These are phyloP conservation scores for Octomys mimax DNA, from an alignment of 2,797 vertebrate genomes.

Conservation along the genomic window DNA sequence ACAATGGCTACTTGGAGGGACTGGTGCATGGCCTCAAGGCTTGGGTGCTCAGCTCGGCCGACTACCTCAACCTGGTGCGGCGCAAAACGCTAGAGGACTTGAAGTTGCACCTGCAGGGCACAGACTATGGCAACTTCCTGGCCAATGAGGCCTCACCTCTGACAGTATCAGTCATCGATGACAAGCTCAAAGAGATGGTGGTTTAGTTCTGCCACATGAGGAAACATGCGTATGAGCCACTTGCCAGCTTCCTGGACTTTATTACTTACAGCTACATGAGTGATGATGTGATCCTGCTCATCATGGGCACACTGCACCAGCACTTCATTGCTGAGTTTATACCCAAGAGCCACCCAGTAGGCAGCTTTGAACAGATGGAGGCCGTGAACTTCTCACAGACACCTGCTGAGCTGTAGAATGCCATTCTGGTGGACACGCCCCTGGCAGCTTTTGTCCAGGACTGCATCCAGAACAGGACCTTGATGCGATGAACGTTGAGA, in stretches of 20 bases:
- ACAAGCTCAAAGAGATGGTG: conserved; percentile 99
- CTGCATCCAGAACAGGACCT: conserved; percentile 99
- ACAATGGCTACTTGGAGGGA: conserved; percentile 98
- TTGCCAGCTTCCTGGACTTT: conserved; percentile 98
- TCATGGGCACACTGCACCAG: too few species aligned
- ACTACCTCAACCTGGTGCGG: conserved; percentile 98
- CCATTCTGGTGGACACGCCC: conserved; percentile 51
- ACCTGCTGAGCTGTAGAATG: too few species aligned
- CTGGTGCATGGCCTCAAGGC: conserved; percentile 97
- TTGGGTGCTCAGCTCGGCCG: conserved; percentile 95
- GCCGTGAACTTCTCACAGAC: too few species aligned
- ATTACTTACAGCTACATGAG: conserved; percentile 89
- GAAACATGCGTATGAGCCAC: conserved; percentile 98
- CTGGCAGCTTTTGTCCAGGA: conserved; percentile 99
- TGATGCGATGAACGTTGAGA: conserved; percentile 99
- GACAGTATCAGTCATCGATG: conserved; percentile 98
- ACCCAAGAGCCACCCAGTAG: too few species aligned
- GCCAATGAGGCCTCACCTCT: conserved; percentile 98
- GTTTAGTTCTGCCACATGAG: conserved; percentile 99
- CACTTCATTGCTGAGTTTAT: too few species aligned
- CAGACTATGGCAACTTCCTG: conserved; percentile 98
- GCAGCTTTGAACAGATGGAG: too few species aligned
- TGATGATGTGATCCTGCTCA: too few species aligned
- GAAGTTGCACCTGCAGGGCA: conserved; percentile 99
- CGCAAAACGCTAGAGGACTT: conserved; percentile 98